Percentiles rank a stretch among this genome's conserved stretches.
These are phyloP conservation scores for Sternarchorhynchus goeldii DNA, from an alignment of 2,797 vertebrate genomes.

Conservation along the genomic window DNA sequence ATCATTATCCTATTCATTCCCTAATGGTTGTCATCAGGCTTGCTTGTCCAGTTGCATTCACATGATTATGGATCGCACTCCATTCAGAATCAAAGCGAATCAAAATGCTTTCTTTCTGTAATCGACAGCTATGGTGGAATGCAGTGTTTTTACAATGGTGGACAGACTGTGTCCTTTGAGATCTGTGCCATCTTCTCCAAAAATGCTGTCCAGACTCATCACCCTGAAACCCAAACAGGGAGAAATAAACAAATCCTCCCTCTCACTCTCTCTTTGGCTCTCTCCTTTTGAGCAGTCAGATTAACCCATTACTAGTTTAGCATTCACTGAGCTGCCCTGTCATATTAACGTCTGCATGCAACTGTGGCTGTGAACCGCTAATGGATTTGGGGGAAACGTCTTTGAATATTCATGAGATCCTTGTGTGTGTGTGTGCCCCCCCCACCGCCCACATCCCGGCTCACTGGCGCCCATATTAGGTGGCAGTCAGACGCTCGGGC, in stretches of 20 bases:
- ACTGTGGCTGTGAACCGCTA: slow-evolving; percentile 29
- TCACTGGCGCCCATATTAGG: slow-evolving; percentile 34
- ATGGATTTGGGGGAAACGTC: slow-evolving; percentile 52
- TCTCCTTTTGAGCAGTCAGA: slow-evolving; percentile 1
- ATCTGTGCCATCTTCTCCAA: slow-evolving; percentile 41
- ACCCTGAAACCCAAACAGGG: slow-evolving; percentile 46
- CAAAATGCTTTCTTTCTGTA: slow-evolving; percentile 9
- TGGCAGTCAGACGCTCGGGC: slow-evolving; percentile 36
- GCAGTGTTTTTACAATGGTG: slow-evolving; percentile 22
- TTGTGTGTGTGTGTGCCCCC: background rate
- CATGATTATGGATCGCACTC: slow-evolving; percentile 2
- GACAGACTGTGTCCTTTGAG: slow-evolving; percentile 35
- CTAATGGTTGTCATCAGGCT: slow-evolving; percentile 28
- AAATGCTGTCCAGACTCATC: slow-evolving; percentile 55
- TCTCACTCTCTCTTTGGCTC: slow-evolving; percentile 21
- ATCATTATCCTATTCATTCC: slow-evolving; percentile 1
- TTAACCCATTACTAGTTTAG: slow-evolving; percentile 44
- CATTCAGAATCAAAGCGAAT: slow-evolving; percentile 12
- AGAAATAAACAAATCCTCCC: slow-evolving; percentile 45
- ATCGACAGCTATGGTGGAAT: background rate
- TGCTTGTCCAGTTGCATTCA: slow-evolving; percentile 17
- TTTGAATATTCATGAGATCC: slow-evolving; percentile 52
- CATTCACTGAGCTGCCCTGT: slow-evolving; percentile 50
- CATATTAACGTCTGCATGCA: slow-evolving; percentile 54
- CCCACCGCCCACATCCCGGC: background rate